These are phyloP conservation scores for Pseudomyrmex pallidus DNA, from an alignment of 1,140 invertebrate genomes.

Conservation along the genomic window DNA sequence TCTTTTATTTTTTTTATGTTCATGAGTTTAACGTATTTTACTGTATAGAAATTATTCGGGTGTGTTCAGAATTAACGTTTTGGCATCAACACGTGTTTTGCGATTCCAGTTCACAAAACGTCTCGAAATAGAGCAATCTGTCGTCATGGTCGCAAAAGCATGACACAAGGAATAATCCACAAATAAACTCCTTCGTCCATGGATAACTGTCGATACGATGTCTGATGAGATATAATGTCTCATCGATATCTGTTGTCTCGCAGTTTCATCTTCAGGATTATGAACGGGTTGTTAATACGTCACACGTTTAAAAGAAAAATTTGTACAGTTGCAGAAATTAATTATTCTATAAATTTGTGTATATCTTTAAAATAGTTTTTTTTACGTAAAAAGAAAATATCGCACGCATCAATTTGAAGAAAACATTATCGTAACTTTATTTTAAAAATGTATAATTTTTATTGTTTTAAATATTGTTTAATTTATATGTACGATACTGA, in stretches of 20 bases:
- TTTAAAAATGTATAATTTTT: too few species aligned
- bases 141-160: slow-evolving; percentile 10
- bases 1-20: background rate
- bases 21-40: background rate
- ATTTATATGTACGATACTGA: too few species aligned
- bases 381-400: too few species aligned
- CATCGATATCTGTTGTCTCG: background rate
- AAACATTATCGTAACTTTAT: too few species aligned
- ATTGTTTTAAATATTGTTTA: background rate
- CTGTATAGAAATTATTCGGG: background rate
- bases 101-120: slow-evolving; percentile 63
- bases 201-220: slow-evolving; percentile 53
- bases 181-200: slow-evolving; percentile 46
- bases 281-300: background rate
- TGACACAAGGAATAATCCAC: background rate
- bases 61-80: slow-evolving; percentile 53
- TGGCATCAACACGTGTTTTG: slow-evolving; percentile 26
- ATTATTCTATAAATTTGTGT: background rate
- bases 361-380: too few species aligned
- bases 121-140: slow-evolving; percentile 66
- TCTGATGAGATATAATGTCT: slow-evolving; percentile 13
- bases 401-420: too few species aligned
- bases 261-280: slow-evolving; percentile 8
- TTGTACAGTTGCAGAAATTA: too few species aligned
- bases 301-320: background rate